Base-by-base conservation (phyloP, 2,797 vertebrate genomes). In the Oreortyx pictus region DNA sequence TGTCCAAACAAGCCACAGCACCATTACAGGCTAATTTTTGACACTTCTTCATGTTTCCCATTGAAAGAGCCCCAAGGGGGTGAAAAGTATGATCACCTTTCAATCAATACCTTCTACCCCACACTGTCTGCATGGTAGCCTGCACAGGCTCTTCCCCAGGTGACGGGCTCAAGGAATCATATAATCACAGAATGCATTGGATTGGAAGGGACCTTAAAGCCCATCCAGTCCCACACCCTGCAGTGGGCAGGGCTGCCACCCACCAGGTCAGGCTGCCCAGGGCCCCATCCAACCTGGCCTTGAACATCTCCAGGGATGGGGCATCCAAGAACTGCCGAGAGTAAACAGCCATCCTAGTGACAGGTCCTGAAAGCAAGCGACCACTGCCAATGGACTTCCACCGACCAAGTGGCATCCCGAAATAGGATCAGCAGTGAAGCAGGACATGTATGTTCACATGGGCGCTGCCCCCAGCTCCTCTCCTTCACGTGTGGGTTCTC, bases 321-420 rank as follows among this genome's bases (percentile, higher is more conserved):
- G 54, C 31, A 22, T 33, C 54, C 68, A 67, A 72, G 78, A 46
- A 50, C 61, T 61, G 46, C 7, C 31, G 72, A 61, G 24, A 62
- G 13, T 14, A 7, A 41, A 65, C 37, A 46, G 71, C 24, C 81
- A 64, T 59, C 67, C 37, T 3, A 4, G 37, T 84, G 75, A 57
- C 57, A 41, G 35, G 27, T 18, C 61, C 47, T 2, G 0, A 91
- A 88, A 83, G 72, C 0, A 1, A 88, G 27, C 3, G 7, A 57
- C 15, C 0, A 0, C 57, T 62, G 18, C 39, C 80, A 92, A 43
- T 1, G 4, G 57, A 59, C 15, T 46, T 59, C 52, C 70, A 37
- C 54, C n/a, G 46, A 16, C 46, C 86, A 39, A 78, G 39, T 0
- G 0, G 22, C 39, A 78, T 65, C 54, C 77, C 43, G 83, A 57